Percentiles rank a stretch among this genome's conserved stretches.
These are phyloP conservation scores for Phymatocera aterrima DNA, from an alignment of 2,888 invertebrate species.

Conservation along the genomic window DNA sequence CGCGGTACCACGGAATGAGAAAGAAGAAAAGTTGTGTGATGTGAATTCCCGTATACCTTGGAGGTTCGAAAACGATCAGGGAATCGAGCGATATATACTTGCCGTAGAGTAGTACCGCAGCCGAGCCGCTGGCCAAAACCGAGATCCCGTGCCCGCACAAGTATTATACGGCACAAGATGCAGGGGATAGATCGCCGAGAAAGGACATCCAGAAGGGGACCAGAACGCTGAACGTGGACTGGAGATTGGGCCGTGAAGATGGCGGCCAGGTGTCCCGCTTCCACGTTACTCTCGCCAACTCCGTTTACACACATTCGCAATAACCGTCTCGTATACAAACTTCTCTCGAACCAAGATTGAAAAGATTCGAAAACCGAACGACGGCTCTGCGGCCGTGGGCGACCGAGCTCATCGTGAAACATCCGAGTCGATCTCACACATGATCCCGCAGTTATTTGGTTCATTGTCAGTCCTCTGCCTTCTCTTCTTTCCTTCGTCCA, in stretches of 20 bases:
- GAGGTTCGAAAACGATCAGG: background rate
- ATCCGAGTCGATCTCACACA: conserved; percentile 4
- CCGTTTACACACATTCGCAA: conserved; percentile 26
- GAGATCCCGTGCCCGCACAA: conserved; percentile 16
- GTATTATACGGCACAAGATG: conserved; percentile 44
- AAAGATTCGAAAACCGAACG: conserved; percentile 39
- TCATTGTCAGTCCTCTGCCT: conserved; percentile 5
- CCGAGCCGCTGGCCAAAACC: conserved; percentile 24
- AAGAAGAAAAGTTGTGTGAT: conserved; percentile 17
- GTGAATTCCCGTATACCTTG: conserved; percentile 1
- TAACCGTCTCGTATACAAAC: background rate
- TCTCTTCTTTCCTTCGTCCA: background rate
- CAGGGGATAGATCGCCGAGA: conserved; percentile 37
- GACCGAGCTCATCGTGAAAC: conserved; percentile 23
- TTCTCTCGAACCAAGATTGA: conserved; percentile 17
- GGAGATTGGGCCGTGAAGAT: conserved; percentile 36
- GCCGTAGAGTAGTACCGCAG: background rate
- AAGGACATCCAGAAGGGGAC: conserved; percentile 43
- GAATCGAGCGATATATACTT: conserved; percentile 26
- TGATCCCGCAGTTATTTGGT: conserved; percentile 1
- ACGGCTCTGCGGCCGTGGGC: conserved; percentile 19
- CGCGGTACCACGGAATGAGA: background rate
- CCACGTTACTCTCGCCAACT: conserved; percentile 18
- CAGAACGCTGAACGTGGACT: conserved; percentile 21
- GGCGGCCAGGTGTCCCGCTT: conserved; percentile 44